Base-by-base conservation (phyloP, 2,113 vertebrate genomes). In the Megatriorchis doriae region DNA sequence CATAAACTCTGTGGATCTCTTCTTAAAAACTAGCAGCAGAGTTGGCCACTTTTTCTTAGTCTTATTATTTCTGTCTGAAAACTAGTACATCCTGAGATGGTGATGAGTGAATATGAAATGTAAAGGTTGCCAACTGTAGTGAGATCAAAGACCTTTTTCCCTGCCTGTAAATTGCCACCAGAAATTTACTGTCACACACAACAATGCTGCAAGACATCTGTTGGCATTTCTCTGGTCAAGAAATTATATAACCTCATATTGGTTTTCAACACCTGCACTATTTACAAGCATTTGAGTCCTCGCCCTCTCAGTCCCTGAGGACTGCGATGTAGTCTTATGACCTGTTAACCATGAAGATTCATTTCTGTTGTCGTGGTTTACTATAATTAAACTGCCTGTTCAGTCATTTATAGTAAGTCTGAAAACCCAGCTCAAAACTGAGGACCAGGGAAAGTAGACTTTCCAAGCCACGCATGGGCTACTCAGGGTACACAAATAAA, bases 311-410 rank as follows among this genome's bases (percentile, higher is more conserved):
- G 62, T 91, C 81, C 67, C 94, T 18, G 36, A 96, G 91, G 93
- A 93, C 74, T 62, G 86, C 2, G 25, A 79, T 92, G 88, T 27
- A 92, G 88, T 81, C 95, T 92, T 85, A 88, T 97, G 95, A 97
- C 62, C 89, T 85, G 74, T 72, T 95, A 95, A 81, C 86, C 45
- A 53, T 53, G 81, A 87, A 84, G 95, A 97, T 95, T 94, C 89
- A 94, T 96, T 96, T 96, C 96, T 97, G 93, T 94, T 95, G 91
- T 91, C 84, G 19, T 93, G 58, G 89, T 94, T 95, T 93, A 55
- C 97, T 97, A 97, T 97, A 97, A 97, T 97, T 97, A 97, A 96
- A 72, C 91, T 94, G 81, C 32, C 70, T 62, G 86, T 94, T 94
- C 78, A 53, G 96, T 85, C 96, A 97, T 95, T 97, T 95, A 97